Base-by-base conservation (phyloP, 2,797 vertebrate species). In the Galago senegalensis region DNA sequence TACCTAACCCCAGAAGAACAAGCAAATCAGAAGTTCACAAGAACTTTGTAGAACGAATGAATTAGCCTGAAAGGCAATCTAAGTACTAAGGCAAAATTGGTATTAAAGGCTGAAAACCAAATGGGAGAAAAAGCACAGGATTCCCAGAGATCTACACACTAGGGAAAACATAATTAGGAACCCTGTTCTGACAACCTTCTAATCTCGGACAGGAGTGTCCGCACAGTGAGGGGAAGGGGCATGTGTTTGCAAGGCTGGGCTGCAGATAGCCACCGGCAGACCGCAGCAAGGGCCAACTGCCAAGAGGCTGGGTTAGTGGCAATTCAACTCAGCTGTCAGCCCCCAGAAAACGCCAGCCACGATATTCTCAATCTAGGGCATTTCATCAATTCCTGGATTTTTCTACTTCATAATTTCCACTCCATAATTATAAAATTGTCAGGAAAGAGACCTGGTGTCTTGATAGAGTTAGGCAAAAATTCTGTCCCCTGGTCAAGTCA, bases 351-450 rank as follows among this genome's bases (percentile, higher is more conserved):
- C 49, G 73, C 3, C 12, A 58, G 29, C 7, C 34, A 69, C 0
- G 2, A 31, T 76, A 81, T 76, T 89, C 70, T 87, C 29, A 79
- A 5, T 77, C 21, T 46, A 65, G 46, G 37, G 5, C 29, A 70
- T 65, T 86, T 93, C 81, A 58, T 80, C 23, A 43, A 69, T 49
- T 7, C n/a, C 8, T 37, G 43, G 3, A 73, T 88, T 95, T 95
- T 34, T 89, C 12, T 31, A 76, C 10, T 90, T 43, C 11, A 65
- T 31, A 85, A 61, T 85, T 84, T 96, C n/a, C 0, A 84, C n/a
- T 84, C 56, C 40, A 70, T 80, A 92, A 87, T 90, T 86, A 93
- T 18, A 76, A 72, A 95, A 80, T 17, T 88, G 46, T 87, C 84
- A 87, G 61, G 29, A 80, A 84, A 79, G 92, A 40, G 27, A 69